Evolutionary conservation across 2,888 invertebrate species (phyloP).

Genomic region (Diabrotica balteata): DNA sequence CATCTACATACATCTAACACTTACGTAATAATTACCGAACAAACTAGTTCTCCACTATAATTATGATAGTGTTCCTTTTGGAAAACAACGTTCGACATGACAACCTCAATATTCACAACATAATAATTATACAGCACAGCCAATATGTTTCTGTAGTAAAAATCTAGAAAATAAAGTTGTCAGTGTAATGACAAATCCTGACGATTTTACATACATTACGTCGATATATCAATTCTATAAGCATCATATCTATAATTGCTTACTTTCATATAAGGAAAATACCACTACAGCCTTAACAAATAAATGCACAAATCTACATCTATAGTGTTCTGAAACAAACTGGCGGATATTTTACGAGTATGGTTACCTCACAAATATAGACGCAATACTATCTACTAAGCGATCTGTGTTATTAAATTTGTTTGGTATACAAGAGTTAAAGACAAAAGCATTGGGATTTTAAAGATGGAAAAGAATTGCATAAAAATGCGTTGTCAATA

Average conservation of each 20-base stretch:
- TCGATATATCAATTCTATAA: conserved; percentile 44
- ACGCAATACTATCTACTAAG: conserved; percentile 1
- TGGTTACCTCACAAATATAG: conserved; percentile 6
- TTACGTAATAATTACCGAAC: too few relatives aligned
- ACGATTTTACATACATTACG: conserved; percentile 45
- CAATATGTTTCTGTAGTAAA: too few relatives aligned
- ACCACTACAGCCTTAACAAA: conserved; percentile 47
- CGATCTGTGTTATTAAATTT: conserved; percentile 11
- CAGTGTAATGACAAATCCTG: conserved; percentile 46
- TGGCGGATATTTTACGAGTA: conserved; percentile 40
- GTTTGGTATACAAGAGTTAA: background rate
- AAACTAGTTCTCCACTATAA: too few relatives aligned
- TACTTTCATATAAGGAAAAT: conserved; percentile 51
- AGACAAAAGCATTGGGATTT: too few relatives aligned
- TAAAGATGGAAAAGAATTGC: too few relatives aligned
- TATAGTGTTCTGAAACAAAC: conserved; percentile 37
- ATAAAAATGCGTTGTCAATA: too few relatives aligned
- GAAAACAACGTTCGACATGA: too few relatives aligned
- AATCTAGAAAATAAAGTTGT: conserved; percentile 37
- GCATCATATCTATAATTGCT: conserved; percentile 52
- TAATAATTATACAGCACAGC: too few relatives aligned
- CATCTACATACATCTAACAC: too few relatives aligned
- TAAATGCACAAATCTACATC: conserved; percentile 47
- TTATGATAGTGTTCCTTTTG: too few relatives aligned
- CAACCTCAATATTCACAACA: too few relatives aligned